Conservation (phyloP, 2,888 invertebrate genomes). For the Poecilus cupreus region DNA sequence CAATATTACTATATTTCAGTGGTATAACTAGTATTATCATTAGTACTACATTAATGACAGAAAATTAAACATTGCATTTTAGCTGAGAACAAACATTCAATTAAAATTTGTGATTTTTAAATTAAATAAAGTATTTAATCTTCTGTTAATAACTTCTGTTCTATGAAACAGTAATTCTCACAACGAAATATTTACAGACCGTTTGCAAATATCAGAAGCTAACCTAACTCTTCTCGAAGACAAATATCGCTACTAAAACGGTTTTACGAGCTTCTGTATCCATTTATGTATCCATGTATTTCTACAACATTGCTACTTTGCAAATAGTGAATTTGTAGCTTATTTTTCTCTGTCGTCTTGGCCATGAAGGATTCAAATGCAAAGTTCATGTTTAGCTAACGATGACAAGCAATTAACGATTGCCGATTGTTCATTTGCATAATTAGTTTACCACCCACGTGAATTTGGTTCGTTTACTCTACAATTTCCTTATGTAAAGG, state of each 20-base stretch:
- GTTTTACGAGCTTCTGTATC: slow-evolving; percentile 15
- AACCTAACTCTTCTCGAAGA: neutral
- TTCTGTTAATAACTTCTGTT: neutral
- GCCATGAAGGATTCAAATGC: neutral
- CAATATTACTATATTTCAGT: too few species aligned
- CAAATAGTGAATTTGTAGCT: neutral
- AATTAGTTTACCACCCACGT: slow-evolving; percentile 35
- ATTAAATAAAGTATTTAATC: too few species aligned
- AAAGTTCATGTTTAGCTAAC: slow-evolving; percentile 22
- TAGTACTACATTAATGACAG: too few species aligned
- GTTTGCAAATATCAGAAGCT: neutral
- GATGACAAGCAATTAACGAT: slow-evolving; percentile 42
- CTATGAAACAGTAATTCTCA: neutral
- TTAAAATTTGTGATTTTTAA: too few species aligned
- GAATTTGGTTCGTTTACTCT: slow-evolving; percentile 16
- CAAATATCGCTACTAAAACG: neutral
- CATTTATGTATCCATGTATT: neutral
- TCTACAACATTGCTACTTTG: neutral
- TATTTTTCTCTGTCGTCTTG: neutral
- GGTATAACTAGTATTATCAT: too few species aligned
- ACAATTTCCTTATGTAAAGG: slow-evolving; percentile 16
- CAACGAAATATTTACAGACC: neutral
- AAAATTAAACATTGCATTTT: too few species aligned
- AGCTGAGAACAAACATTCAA: too few species aligned
- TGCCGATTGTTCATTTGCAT: slow-evolving; percentile 39